A percentile compares a stretch with the other conserved stretches of the same genome.
Conservation (phyloP, 2,888 invertebrate species). For the Pycnomerus fuliginosus region DNA sequence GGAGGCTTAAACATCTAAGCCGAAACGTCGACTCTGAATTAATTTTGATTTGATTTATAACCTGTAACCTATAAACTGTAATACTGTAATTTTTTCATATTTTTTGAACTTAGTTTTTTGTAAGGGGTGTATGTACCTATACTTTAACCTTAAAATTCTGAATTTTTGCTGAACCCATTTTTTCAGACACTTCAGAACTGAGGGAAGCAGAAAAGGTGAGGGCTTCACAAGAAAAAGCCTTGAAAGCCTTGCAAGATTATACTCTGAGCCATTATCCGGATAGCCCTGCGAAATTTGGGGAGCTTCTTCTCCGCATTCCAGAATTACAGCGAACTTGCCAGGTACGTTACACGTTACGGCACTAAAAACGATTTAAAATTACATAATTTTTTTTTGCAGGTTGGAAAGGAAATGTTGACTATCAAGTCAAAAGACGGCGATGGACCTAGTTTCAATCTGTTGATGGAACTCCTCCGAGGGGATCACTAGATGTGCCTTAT, state of each 20-base stretch:
- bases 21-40: no score
- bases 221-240: constrained; percentile 90
- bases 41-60: no score
- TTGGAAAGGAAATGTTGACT: constrained; percentile 90
- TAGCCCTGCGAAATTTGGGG: constrained; percentile 93
- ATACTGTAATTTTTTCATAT: no score
- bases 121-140: no score
- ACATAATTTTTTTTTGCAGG: constrained; percentile 59
- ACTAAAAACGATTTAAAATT: no score
- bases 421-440: constrained; percentile 87
- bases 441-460: constrained; percentile 87
- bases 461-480: constrained; percentile 93
- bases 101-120: no score
- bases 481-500: constrained; percentile 68
- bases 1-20: no score
- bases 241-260: constrained; percentile 90
- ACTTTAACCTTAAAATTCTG: no score
- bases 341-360: constrained; percentile 58
- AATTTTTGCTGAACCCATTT: not conserved
- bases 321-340: constrained; percentile 94
- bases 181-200: constrained; percentile 83
- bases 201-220: constrained; percentile 92
- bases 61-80: no score
- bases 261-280: constrained; percentile 89
- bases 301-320: constrained; percentile 87